A percentile compares a stretch with the other conserved stretches of the same genome.
Conservation (phyloP, 1,140 invertebrate genomes). For the Goniozus legneri region DNA sequence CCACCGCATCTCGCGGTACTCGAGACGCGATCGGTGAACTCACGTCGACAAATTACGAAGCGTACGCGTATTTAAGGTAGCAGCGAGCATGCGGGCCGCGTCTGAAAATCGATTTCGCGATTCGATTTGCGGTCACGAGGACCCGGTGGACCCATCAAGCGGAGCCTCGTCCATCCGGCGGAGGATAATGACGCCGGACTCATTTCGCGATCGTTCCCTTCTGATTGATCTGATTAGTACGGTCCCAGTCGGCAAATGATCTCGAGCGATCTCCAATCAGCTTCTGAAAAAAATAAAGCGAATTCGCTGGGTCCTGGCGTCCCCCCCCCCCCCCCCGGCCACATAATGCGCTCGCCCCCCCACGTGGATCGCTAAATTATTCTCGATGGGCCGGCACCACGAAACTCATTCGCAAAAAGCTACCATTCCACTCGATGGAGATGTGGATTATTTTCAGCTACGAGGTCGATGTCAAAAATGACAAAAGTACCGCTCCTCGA, state of each 20-base stretch:
- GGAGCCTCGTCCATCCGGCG: constrained; percentile 7
- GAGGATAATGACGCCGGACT: constrained; percentile 45
- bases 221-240: constrained; percentile 55
- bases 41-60: not conserved
- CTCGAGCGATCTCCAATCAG: constrained; percentile 51
- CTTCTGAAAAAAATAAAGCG: constrained; percentile 52
- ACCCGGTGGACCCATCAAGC: constrained; percentile 18
- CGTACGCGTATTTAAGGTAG: constrained; percentile 14
- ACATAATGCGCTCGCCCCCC: constrained; percentile 5
- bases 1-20: not conserved
- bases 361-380: too few species aligned
- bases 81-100: not conserved
- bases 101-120: constrained; percentile 35
- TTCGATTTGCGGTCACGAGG: constrained; percentile 44
- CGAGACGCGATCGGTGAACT: not conserved
- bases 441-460: too few species aligned
- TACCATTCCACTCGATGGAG: too few species aligned
- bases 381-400: too few species aligned
- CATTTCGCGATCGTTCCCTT: constrained; percentile 39
- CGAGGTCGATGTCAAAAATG: too few species aligned
- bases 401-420: too few species aligned
- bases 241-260: constrained; percentile 45
- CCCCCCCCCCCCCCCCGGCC: not conserved
- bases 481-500: too few species aligned
- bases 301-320: constrained; percentile 18